Evolutionary conservation across 2,113 vertebrate species (phyloP).

Genomic region (Zosterops hypoxanthus): DNA sequence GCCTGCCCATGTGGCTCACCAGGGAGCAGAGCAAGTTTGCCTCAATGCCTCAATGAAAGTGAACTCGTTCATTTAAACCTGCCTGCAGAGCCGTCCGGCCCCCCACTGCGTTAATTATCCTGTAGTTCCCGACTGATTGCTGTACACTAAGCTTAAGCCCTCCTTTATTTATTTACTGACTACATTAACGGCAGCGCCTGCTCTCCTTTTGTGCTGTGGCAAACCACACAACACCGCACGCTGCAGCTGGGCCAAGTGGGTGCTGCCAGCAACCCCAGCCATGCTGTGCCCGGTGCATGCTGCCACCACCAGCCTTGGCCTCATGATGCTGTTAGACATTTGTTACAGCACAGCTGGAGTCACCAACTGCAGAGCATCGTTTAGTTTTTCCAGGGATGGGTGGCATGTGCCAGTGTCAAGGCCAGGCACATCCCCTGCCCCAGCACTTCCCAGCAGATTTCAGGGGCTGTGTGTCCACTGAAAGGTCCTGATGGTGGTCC

Average conservation of each 20-base stretch:
- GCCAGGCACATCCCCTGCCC: background rate
- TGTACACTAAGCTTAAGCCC: slow-evolving; percentile 80
- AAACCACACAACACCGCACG: background rate
- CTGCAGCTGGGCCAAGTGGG: background rate
- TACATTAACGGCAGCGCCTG: slow-evolving; percentile 76
- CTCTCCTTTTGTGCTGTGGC: slow-evolving; percentile 26
- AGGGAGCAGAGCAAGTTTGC: slow-evolving; percentile 54
- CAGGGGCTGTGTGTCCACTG: rapidly evolving
- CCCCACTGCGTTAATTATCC: slow-evolving; percentile 80
- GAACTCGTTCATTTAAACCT: slow-evolving; percentile 80
- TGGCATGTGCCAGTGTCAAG: background rate
- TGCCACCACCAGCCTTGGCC: background rate
- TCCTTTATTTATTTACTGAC: slow-evolving; percentile 85
- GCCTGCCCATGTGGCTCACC: background rate
- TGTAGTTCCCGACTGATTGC: slow-evolving; percentile 79
- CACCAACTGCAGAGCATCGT: background rate
- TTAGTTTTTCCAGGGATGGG: background rate
- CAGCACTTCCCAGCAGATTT: rapidly evolving
- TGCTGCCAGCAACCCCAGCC: background rate
- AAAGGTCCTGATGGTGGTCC: rapidly evolving
- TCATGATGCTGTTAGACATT: rapidly evolving
- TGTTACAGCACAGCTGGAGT: rapidly evolving
- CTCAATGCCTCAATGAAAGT: slow-evolving; percentile 73
- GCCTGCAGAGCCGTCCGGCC: slow-evolving; percentile 68
- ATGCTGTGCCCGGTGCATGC: rapidly evolving